Percentiles rank a stretch among this genome's conserved stretches.
These are phyloP conservation scores for Notodonta ziczac DNA, from an alignment of 2,888 invertebrate species.

Conservation along the genomic window DNA sequence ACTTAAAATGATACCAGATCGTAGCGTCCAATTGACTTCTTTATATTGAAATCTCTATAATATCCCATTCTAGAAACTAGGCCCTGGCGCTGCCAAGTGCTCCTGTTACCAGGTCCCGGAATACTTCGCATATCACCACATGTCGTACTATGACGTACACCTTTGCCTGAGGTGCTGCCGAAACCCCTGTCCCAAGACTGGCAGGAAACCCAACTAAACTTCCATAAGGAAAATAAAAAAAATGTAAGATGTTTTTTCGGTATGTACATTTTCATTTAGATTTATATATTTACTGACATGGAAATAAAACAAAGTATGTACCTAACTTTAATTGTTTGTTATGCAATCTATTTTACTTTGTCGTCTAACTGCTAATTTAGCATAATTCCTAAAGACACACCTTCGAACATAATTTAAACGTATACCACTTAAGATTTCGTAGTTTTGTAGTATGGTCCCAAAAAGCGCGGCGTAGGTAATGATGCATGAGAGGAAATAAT, in stretches of 20 bases:
- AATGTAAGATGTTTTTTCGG: background rate
- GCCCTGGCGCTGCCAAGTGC: conserved; percentile 56
- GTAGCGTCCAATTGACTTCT: too few species aligned
- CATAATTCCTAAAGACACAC: too few species aligned
- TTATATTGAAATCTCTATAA: background rate
- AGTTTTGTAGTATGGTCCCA: too few species aligned
- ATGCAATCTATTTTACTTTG: too few species aligned
- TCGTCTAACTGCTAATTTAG: too few species aligned
- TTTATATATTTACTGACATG: background rate
- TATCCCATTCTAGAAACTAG: conserved; percentile 51
- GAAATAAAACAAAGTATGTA: background rate
- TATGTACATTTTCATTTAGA: background rate
- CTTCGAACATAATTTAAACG: too few species aligned
- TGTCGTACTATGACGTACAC: conserved; percentile 67
- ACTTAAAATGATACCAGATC: too few species aligned
- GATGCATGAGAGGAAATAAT: background rate
- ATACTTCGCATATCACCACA: conserved; percentile 71
- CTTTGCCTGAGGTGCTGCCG: conserved; percentile 48
- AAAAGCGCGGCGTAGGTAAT: too few species aligned
- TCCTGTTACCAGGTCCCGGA: conserved; percentile 64
- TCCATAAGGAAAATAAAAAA: background rate
- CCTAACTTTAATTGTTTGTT: too few species aligned
- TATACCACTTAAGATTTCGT: too few species aligned
- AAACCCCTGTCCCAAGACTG: conserved; percentile 41
- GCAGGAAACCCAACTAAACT: conserved; percentile 45